A percentile compares a stretch with the other conserved stretches of the same genome.
Evolutionary conservation across 1,140 invertebrate species (phyloP).

Genomic region (Achroia grisella): DNA sequence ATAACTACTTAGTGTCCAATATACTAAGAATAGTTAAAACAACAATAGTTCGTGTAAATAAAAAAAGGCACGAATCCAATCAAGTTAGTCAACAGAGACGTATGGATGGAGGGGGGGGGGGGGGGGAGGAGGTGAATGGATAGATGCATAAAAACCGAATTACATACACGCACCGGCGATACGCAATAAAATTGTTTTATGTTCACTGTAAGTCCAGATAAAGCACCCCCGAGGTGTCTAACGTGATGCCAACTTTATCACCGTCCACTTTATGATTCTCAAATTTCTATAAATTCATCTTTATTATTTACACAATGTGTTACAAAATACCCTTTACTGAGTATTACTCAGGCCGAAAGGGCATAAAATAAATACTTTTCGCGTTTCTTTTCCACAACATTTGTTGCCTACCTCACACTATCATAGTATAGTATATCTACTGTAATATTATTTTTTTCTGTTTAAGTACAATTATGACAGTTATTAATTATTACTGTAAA

Average conservation of each 20-base stretch:
- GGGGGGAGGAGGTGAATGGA: conserved; percentile 28
- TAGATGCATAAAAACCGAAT: conserved; percentile 6
- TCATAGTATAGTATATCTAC: too few relatives aligned
- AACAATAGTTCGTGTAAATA: conserved; percentile 56
- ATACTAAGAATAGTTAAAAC: conserved; percentile 37
- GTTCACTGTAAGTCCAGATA: conserved; percentile 44
- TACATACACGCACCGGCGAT: conserved; percentile 31
- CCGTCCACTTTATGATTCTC: conserved; percentile 58
- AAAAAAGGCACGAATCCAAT: conserved; percentile 66
- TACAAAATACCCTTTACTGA: conserved; percentile 10
- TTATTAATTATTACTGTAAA: too few relatives aligned
- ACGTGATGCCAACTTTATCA: conserved; percentile 39
- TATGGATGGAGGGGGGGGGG: conserved; percentile 9
- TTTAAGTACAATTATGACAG: too few relatives aligned
- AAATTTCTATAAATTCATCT: conserved; percentile 61
- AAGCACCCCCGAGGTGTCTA: conserved; percentile 41
- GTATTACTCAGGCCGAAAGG: not conserved
- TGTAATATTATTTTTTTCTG: too few relatives aligned
- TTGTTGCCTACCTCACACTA: too few relatives aligned
- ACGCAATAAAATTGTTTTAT: conserved; percentile 62
- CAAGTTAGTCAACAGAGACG: conserved; percentile 56
- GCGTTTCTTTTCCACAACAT: too few relatives aligned
- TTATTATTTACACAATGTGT: conserved; percentile 15
- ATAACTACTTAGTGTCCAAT: conserved; percentile 15
- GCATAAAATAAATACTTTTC: too few relatives aligned